Conservation (phyloP, 2,888 invertebrate species). For the Campaea margaritaria region DNA sequence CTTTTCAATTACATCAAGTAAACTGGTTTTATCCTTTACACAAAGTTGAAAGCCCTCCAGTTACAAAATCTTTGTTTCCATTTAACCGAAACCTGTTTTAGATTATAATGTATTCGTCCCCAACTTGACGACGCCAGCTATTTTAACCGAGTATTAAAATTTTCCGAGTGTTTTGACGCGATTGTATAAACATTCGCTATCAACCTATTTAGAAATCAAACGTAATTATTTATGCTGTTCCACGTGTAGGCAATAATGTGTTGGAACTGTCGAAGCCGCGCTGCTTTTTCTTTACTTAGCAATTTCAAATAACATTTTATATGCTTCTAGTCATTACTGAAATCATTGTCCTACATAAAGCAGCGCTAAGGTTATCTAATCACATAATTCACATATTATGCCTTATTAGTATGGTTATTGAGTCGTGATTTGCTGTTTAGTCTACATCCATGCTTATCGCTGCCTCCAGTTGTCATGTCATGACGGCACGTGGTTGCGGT, state of each 20-base stretch:
- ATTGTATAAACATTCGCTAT: constrained; percentile 19
- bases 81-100: constrained; percentile 26
- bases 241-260: constrained; percentile 17
- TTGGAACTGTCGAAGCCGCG: constrained; percentile 10
- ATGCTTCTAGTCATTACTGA: constrained; percentile 15
- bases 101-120: constrained; percentile 8
- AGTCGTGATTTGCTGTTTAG: constrained; percentile 14
- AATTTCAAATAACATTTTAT: constrained; percentile 8
- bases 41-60: background rate
- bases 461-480: constrained; percentile 31
- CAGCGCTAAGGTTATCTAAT: constrained; percentile 48
- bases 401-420: constrained; percentile 14
- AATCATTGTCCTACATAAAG: constrained; percentile 40
- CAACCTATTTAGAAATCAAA: constrained; percentile 28
- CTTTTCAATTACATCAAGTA: too few species aligned
- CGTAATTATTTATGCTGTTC: constrained; percentile 15
- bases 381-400: constrained; percentile 20
- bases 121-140: constrained; percentile 20
- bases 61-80: constrained; percentile 16
- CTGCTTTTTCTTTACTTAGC: constrained; percentile 17
- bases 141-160: constrained; percentile 31
- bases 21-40: background rate
- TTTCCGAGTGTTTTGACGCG: constrained; percentile 31
- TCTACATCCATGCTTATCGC: constrained; percentile 15
- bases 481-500: constrained; percentile 36